phyloP scores from a whole-genome alignment of 1,140 invertebrate genomes.

The Thrips palmi region DNA sequence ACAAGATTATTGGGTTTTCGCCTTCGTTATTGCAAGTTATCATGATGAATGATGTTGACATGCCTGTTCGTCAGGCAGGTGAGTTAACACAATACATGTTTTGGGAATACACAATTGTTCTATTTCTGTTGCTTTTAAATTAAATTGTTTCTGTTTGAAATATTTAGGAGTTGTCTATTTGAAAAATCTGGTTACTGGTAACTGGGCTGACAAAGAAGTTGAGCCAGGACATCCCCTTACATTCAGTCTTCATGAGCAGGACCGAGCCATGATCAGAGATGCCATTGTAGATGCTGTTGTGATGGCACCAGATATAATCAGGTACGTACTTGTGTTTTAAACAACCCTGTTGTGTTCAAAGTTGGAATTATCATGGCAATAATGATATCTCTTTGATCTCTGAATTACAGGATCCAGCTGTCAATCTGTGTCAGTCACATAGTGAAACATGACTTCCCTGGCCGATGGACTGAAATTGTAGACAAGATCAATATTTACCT shows the following conservation, averaged over 20 bases:
- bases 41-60: slow-evolving; percentile 72
- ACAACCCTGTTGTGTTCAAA: too few relatives aligned
- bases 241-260: slow-evolving; percentile 91
- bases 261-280: slow-evolving; percentile 80
- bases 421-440: slow-evolving; percentile 81
- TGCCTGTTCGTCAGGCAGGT: slow-evolving; percentile 87
- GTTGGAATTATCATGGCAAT: background rate
- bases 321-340: slow-evolving; percentile 34
- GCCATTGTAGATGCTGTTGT: slow-evolving; percentile 90
- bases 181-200: slow-evolving; percentile 81
- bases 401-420: slow-evolving; percentile 56
- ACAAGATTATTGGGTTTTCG: slow-evolving; percentile 92
- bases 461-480: slow-evolving; percentile 85
- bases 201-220: slow-evolving; percentile 77
- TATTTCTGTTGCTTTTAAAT: background rate
- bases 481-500: slow-evolving; percentile 81
- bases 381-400: slow-evolving; percentile 10
- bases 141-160: slow-evolving; percentile 5
- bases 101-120: background rate
- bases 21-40: slow-evolving; percentile 84
- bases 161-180: slow-evolving; percentile 73
- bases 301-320: slow-evolving; percentile 73
- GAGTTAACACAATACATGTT: slow-evolving; percentile 13
- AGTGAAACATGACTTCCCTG: slow-evolving; percentile 91
- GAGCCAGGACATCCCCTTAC: slow-evolving; percentile 47